Conservation (phyloP, 2,888 invertebrate genomes). For the Gari tellinella region DNA sequence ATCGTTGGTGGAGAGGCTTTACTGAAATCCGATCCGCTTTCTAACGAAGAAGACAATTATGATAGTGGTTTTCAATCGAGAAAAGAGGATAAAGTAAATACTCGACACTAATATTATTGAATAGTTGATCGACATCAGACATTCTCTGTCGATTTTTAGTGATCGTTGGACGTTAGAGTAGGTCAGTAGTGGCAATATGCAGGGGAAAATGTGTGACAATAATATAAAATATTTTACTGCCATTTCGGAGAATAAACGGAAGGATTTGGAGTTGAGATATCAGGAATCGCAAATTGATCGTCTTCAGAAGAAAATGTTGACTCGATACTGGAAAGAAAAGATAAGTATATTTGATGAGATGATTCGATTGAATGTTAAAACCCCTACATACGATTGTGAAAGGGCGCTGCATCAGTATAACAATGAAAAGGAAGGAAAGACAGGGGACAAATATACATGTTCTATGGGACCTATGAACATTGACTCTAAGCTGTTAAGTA, state of each 20-base stretch:
- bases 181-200: no score
- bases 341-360: constrained; percentile 66
- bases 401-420: neutral
- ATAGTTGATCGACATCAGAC: no score
- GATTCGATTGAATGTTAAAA: constrained; percentile 64
- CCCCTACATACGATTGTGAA: constrained; percentile 47
- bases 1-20: no score
- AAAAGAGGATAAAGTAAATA: no score
- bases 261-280: constrained; percentile 54
- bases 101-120: no score
- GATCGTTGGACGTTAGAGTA: no score
- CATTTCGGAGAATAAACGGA: constrained; percentile 63
- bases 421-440: neutral
- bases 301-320: constrained; percentile 57
- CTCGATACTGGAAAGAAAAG: constrained; percentile 68
- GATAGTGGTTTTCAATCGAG: no score
- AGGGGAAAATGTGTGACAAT: constrained; percentile 40
- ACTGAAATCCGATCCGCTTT: no score
- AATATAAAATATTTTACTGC: constrained; percentile 64
- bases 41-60: no score
- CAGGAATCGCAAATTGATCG: constrained; percentile 59
- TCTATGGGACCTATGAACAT: constrained; percentile 55
- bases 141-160: no score
- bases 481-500: constrained; percentile 64
- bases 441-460: constrained; percentile 26